Percentiles rank a stretch among this genome's conserved stretches.
Evolutionary conservation across 2,797 vertebrate genomes (phyloP).

Genomic region (Telmatherina bonti): DNA sequence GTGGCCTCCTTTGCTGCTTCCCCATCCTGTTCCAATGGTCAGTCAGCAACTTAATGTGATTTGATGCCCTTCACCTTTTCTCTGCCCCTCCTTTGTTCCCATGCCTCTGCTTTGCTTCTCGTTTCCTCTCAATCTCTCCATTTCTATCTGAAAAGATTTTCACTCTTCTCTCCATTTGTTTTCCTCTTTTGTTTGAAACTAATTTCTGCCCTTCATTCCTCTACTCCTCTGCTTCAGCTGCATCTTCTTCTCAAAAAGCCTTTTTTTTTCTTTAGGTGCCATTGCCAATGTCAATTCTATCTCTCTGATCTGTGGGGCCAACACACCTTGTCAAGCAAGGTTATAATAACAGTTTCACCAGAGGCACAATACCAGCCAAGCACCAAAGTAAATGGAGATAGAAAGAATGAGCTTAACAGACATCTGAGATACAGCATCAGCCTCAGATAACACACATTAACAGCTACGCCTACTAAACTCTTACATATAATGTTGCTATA

Average conservation of each 20-base stretch:
- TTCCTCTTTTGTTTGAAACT: conserved; percentile 3
- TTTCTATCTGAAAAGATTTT: conserved; percentile 41
- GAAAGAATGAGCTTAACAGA: conserved; percentile 20
- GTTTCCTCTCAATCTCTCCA: conserved; percentile 39
- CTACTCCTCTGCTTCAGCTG: conserved; percentile 17
- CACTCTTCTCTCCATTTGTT: conserved; percentile 11
- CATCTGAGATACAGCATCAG: not conserved
- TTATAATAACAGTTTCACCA: conserved; percentile 26
- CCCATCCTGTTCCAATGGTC: conserved; percentile 80
- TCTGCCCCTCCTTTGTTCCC: conserved; percentile 52
- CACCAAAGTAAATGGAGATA: conserved; percentile 33
- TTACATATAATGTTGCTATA: not conserved
- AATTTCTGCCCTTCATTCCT: conserved; percentile 4
- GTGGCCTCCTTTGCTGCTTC: conserved; percentile 76
- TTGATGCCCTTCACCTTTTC: conserved; percentile 62
- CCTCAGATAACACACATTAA: not conserved
- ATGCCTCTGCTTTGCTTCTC: conserved; percentile 49
- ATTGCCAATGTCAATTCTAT: not conserved
- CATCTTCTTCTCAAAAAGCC: conserved; percentile 3
- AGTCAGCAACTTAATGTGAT: conserved; percentile 71
- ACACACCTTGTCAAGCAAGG: conserved; percentile 12
- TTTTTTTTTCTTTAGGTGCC: not conserved
- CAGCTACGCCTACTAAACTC: not conserved
- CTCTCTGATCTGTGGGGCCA: conserved; percentile 15
- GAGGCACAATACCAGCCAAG: conserved; percentile 22